Evolutionary conservation across 2,888 invertebrate genomes (phyloP).

Genomic region (Crioceris asparagi): DNA sequence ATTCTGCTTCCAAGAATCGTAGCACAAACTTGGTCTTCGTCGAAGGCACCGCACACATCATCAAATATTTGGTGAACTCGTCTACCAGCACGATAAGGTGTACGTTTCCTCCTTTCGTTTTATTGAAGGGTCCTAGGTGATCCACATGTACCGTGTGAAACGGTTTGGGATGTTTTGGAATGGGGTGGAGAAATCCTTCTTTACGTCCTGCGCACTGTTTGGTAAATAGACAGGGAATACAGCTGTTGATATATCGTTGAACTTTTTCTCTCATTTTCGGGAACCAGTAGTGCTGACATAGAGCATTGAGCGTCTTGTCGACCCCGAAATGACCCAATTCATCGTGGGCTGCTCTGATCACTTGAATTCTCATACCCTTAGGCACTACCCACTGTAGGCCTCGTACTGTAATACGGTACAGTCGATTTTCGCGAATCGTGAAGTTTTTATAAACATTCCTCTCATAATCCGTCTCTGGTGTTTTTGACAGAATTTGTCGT

Average conservation of each 20-base stretch:
- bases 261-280: conserved; percentile 12
- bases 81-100: conserved; percentile 4
- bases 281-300: conserved; percentile 12
- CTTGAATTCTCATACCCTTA: conserved; percentile 21
- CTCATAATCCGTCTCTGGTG: neutral
- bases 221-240: conserved; percentile 9
- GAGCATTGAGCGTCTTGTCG: conserved; percentile 5
- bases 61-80: conserved; percentile 4
- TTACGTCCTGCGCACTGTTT: conserved; percentile 8
- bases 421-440: too few species aligned
- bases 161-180: conserved; percentile 16
- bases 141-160: conserved; percentile 23
- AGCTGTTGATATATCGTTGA: conserved; percentile 3
- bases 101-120: conserved; percentile 12
- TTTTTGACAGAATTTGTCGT: neutral
- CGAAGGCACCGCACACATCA: conserved; percentile 1
- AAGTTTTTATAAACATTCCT: neutral
- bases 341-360: conserved; percentile 6
- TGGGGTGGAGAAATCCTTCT: conserved; percentile 7
- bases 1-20: neutral
- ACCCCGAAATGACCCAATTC: conserved; percentile 4
- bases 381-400: conserved; percentile 25
- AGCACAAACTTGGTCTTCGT: neutral
- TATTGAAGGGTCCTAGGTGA: conserved; percentile 21
- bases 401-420: neutral